Evolutionary conservation across 2,888 invertebrate genomes (phyloP), one percentile per base, ranked within the genome.

Genomic region (Cartodere bifasciata): DNA sequence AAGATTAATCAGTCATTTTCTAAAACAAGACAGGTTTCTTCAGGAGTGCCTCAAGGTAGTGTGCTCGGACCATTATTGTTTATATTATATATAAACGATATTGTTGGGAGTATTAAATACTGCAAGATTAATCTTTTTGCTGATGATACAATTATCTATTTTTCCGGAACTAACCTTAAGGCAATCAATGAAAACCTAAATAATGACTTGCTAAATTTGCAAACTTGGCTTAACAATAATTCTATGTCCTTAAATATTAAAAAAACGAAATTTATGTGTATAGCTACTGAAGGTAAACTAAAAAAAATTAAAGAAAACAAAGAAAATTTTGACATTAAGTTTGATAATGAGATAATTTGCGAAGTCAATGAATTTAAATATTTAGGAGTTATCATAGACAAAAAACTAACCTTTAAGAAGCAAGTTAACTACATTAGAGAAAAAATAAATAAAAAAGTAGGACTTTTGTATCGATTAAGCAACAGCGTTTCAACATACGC

Each of bases 111-210:
- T n/a, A n/a, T n/a, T 5, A 23, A 11, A 11, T n/a, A 23, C 6
- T 23, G 24, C 11, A 23, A 23, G 24, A 11, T 23, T n/a, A 5
- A 23, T n/a, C 11, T 23, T 9, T 23, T 23, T 23, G 24, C 24
- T 23, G 24, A 23, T 11, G 24, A 23, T 23, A 23, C 24, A 6
- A 7, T 23, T 5, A 23, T 23, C 6, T 23, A 23, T n/a, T 6
- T 23, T 6, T n/a, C 11, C 6, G 9, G 10, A n/a, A n/a, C 7
- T 11, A n/a, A 11, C 6, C 9, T 23, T 7, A 5, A 23, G 10
- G 6, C 24, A 23, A 11, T 23, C 6, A n/a, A n/a, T 5, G 10
- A n/a, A 23, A 23, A 6, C 5, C 5, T 23, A 23, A 23, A 23
- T 23, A 11, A 23, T 7, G 24, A 23, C 6, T 11, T 23, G 6